Base-by-base conservation (phyloP, 2,888 invertebrate genomes). In the Epistrophe grossulariae region DNA sequence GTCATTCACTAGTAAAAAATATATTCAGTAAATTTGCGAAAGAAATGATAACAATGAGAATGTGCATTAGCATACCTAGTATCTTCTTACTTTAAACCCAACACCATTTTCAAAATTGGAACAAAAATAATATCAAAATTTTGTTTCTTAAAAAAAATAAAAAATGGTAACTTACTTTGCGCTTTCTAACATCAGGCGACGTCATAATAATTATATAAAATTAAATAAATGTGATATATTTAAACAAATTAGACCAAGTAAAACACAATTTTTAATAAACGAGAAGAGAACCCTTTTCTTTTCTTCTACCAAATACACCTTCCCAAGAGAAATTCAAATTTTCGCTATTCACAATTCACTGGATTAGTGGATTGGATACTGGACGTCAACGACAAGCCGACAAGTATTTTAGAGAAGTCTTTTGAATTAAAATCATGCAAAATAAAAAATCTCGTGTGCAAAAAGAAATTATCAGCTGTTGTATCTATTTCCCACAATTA, bases 181-280 rank as follows among this genome's bases (percentile, higher is more conserved):
- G 90, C 89, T 92, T 90, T 79, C 92, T 90, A 89, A 92, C 89
- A 85, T 90, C 91, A 74, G 88, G 81, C 74, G 90, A 89, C 71
- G 90, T 88, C 91, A 91, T 91, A 85, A 85, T 90, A 88, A 88
- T 90, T 87, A 82, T 84, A 52, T 79, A 79, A 84, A 87, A 45
- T 38, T 64, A 50, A 81, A 62, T 24, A 40, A 19, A 40, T 10
- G 24, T 40, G 40, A 59, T 31, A n/a, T n/a, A 17, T 24, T 13
- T 17, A 38, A 40, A 40, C 38, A 60, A 40, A 60, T 7, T 13
- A 17, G 24, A 52, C 13, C 11, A 19, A 24, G 10, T 1, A 50
- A 50, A 50, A 50, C 9, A 1, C 11, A 19, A 19, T 52, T 52
- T 52, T 24, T 11, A 50, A 19, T 11, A 50, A 50, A 6, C 52